Base-by-base conservation (phyloP, 2,113 vertebrate species). In the Sorex araneus region DNA sequence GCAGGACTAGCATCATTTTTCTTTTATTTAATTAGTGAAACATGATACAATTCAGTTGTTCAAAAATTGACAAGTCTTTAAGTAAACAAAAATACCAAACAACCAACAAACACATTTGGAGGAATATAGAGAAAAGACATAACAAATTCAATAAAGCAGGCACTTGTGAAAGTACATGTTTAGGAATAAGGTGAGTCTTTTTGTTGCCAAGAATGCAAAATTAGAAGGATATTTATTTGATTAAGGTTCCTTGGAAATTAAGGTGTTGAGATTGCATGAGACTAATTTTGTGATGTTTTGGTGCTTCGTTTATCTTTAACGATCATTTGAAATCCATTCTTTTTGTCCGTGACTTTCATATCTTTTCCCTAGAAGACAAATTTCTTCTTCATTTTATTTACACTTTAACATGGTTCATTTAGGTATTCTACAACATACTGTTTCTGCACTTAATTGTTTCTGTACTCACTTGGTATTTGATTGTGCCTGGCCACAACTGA, bases 21-120 rank as follows among this genome's bases (percentile, higher is more conserved):
- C 47, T 0, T 84, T 92, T 25, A 30, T 57, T 0, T 84, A 36
- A 27, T 90, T 40, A 87, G 1, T 75, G 25, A 83, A 90, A 92
- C 47, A 30, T 71, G 43, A 86, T 36, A 69, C 90, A 90, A 77
- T 88, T 30, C 21, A 92, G n/a, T 74, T 92, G 16, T 25, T 86
- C 27, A 91, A 36, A 40, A 1, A 34, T 8, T 75, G 66, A 40
- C 6, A 23, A 67, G 30, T 78, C 30, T 89, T 32, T 76, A 83
- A 88, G n/a, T 63, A 4, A 79, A 71, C 77, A 79, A 11, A 47
- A 28, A 32, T 30, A 73, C n/a, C 13, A 84, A 28, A 40, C 3
- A 71, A 2, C 28, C 25, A 83, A 73, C 11, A 86, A 57, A 81
- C 27, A 16, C 16, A 27, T 50, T 85, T 88, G 21, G 4, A 25